A percentile compares a stretch with the other conserved stretches of the same genome.
Evolutionary conservation across 2,113 vertebrate genomes (phyloP).

Genomic region (Puma concolor): DNA sequence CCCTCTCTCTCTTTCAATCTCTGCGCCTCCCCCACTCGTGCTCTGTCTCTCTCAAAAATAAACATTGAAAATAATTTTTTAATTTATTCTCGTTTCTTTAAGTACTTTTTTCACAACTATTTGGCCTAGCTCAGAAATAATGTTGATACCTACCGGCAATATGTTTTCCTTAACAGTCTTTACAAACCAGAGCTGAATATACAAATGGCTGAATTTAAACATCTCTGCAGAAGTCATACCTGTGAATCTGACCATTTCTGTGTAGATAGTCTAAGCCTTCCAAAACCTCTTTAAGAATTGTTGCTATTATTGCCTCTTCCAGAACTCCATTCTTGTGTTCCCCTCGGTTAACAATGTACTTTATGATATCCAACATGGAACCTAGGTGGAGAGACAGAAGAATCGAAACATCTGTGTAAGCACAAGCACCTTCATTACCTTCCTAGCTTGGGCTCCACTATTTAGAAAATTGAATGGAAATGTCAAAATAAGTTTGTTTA

Average conservation of each 20-base stretch:
- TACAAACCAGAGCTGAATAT: background rate
- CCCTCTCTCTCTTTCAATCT: no score
- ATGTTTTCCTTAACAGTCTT: background rate
- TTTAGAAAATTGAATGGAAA: background rate
- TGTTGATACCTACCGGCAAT: background rate
- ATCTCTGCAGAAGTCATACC: conserved; percentile 84
- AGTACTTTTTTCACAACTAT: background rate
- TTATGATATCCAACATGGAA: conserved; percentile 99
- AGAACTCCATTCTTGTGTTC: conserved; percentile 94
- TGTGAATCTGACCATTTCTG: conserved; percentile 98
- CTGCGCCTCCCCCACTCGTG: no score
- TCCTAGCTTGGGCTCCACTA: background rate
- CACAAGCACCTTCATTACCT: background rate
- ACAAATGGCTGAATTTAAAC: background rate
- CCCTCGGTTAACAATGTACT: conserved; percentile 94
- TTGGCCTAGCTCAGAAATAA: background rate
- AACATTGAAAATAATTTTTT: no score
- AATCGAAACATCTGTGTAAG: background rate
- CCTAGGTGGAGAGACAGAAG: conserved; percentile 85
- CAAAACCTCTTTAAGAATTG: conserved; percentile 98
- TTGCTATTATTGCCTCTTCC: conserved; percentile 97
- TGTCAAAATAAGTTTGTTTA: background rate
- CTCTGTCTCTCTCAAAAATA: no score
- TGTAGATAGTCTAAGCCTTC: conserved; percentile 98
- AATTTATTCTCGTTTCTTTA: background rate